These are phyloP conservation scores for Piliocolobus tephrosceles DNA, from an alignment of 2,113 vertebrate species.

Conservation along the genomic window DNA sequence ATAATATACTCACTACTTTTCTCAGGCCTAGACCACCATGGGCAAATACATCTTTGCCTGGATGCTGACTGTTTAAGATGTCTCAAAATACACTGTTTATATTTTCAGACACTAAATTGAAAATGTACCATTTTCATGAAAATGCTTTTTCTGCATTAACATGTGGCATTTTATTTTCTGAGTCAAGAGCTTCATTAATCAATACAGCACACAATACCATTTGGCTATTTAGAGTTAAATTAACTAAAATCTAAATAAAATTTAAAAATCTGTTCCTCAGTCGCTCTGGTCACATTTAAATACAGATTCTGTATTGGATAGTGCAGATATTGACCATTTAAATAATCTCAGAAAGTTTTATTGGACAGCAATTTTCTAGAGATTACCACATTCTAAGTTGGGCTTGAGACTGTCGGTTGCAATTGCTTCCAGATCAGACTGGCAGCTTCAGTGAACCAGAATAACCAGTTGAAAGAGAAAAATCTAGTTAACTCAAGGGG, in stretches of 20 bases:
- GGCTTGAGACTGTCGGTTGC: constrained; percentile 5
- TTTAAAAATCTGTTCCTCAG: neutral
- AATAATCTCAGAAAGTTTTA: neutral
- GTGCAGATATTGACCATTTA: neutral
- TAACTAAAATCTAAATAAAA: constrained; percentile 23
- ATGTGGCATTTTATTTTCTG: neutral
- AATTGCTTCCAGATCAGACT: constrained; percentile 27
- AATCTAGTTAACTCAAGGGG: constrained; percentile 41
- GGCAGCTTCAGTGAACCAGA: constrained; percentile 47
- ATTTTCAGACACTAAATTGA: neutral
- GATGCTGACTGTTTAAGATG: neutral
- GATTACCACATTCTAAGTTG: neutral
- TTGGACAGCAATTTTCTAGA: neutral
- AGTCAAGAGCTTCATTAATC: neutral
- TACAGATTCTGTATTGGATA: neutral
- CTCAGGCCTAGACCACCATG: neutral
- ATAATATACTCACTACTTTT: neutral
- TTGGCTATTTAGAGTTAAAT: neutral
- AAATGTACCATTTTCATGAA: neutral
- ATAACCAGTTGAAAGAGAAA: constrained; percentile 44
- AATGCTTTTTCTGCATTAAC: neutral
- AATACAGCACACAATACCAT: neutral
- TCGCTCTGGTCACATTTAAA: neutral
- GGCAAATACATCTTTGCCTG: neutral
- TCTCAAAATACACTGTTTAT: neutral